Conservation (phyloP, 1,140 invertebrate genomes). For the Penaeus indicus region DNA sequence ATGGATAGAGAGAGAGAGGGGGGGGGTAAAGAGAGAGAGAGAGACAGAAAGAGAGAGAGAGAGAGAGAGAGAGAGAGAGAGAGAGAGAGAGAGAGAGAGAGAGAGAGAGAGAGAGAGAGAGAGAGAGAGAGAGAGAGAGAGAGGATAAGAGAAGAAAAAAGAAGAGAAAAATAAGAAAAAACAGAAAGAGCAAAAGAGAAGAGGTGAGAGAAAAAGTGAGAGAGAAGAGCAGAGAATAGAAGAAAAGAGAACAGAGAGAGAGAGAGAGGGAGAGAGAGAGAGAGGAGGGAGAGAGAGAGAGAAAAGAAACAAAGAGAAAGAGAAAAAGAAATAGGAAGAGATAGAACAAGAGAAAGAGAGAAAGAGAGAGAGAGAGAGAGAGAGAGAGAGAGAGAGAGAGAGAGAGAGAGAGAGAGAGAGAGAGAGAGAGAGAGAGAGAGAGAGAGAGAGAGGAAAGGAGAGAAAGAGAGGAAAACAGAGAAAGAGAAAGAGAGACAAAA, state of each 20-base stretch:
- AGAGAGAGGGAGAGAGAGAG: not conserved
- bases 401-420: not conserved
- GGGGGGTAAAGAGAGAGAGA: too few relatives aligned
- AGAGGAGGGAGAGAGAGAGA: not conserved
- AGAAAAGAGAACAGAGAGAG: not conserved
- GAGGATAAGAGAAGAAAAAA: too few relatives aligned
- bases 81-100: too few relatives aligned
- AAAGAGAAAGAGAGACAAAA: too few relatives aligned
- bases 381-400: conserved; percentile 4
- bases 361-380: not conserved
- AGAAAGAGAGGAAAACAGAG: not conserved
- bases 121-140: too few relatives aligned
- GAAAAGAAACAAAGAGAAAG: not conserved
- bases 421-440: not conserved
- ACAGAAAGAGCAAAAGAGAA: not conserved
- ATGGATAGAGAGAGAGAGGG: too few relatives aligned
- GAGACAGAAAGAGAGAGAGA: too few relatives aligned
- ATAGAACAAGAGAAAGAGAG: not conserved
- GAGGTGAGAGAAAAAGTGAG: not conserved
- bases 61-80: too few relatives aligned
- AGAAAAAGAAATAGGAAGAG: not conserved
- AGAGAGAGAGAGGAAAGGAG: not conserved
- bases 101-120: too few relatives aligned
- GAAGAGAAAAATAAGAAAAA: not conserved
- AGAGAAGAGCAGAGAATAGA: not conserved